Percentiles rank a stretch among this genome's conserved stretches.
These are phyloP conservation scores for Phalacrocorax aristotelis DNA, from an alignment of 2,113 vertebrate genomes.

Conservation along the genomic window DNA sequence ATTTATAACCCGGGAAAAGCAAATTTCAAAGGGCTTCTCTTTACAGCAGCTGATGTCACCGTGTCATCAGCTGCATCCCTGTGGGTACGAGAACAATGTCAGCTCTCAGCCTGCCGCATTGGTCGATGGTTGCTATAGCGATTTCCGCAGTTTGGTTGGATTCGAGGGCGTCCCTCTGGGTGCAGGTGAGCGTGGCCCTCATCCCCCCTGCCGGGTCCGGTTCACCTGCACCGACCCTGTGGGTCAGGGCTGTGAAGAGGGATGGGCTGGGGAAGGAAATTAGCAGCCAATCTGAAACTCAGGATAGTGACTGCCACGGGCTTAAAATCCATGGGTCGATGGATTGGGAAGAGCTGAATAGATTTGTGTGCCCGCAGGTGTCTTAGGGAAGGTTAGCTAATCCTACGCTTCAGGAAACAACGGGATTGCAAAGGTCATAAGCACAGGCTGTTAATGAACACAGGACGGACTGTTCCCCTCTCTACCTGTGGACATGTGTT, in stretches of 20 bases:
- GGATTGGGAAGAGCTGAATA: neutral
- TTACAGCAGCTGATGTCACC: neutral
- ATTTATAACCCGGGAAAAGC: neutral
- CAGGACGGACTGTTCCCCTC: neutral
- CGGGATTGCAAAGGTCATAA: neutral
- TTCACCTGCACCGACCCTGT: rapidly evolving
- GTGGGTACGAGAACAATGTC: neutral
- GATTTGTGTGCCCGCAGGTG: neutral
- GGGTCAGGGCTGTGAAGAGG: neutral
- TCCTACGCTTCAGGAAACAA: neutral
- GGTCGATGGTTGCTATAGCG: constrained; percentile 8
- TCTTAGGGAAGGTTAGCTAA: neutral
- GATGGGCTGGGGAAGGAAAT: neutral
- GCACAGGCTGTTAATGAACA: neutral
- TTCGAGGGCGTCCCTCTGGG: neutral
- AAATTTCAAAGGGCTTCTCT: neutral
- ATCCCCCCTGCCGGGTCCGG: rapidly evolving
- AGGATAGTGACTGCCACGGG: rapidly evolving
- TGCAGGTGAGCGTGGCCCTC: neutral
- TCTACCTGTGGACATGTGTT: rapidly evolving
- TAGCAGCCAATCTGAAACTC: neutral
- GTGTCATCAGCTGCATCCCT: neutral
- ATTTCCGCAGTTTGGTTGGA: neutral
- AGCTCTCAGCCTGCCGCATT: neutral
- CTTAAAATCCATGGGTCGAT: rapidly evolving